Percentiles rank a stretch among this genome's conserved stretches.
Evolutionary conservation across 2,113 vertebrate species (phyloP).

Genomic region (Agelaius phoeniceus): DNA sequence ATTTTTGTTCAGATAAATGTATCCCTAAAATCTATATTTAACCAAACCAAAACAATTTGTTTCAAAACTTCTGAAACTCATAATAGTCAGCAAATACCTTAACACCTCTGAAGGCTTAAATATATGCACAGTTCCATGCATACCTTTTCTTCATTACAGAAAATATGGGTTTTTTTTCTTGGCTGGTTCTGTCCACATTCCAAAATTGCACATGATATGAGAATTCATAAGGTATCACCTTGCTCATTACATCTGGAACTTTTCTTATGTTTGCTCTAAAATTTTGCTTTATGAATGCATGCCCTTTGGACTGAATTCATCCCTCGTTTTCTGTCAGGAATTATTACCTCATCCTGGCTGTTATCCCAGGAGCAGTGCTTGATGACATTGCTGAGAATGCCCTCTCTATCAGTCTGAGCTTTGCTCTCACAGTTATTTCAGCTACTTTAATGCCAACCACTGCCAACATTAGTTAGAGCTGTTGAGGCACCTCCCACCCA

Average conservation of each 20-base stretch:
- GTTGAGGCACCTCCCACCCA: background rate
- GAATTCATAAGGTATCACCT: background rate
- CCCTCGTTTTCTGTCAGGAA: background rate
- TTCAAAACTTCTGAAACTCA: background rate
- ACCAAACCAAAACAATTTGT: background rate
- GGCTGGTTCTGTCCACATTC: background rate
- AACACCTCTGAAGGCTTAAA: background rate
- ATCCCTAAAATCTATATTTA: background rate
- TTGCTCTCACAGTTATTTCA: background rate
- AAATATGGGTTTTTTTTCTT: background rate
- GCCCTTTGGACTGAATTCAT: background rate
- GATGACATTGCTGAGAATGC: background rate
- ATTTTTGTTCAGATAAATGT: background rate
- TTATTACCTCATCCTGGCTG: constrained; percentile 5
- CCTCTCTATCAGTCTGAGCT: background rate
- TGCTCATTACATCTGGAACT: background rate
- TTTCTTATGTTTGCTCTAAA: background rate
- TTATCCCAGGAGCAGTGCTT: background rate
- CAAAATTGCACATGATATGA: background rate
- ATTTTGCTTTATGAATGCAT: constrained; percentile 41
- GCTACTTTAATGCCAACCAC: background rate
- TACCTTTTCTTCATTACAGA: background rate
- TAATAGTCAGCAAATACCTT: background rate
- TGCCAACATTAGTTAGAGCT: background rate
- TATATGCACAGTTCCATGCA: background rate